Conservation (phyloP, 2,113 vertebrate species). For the Phylloscopus whistleri region DNA sequence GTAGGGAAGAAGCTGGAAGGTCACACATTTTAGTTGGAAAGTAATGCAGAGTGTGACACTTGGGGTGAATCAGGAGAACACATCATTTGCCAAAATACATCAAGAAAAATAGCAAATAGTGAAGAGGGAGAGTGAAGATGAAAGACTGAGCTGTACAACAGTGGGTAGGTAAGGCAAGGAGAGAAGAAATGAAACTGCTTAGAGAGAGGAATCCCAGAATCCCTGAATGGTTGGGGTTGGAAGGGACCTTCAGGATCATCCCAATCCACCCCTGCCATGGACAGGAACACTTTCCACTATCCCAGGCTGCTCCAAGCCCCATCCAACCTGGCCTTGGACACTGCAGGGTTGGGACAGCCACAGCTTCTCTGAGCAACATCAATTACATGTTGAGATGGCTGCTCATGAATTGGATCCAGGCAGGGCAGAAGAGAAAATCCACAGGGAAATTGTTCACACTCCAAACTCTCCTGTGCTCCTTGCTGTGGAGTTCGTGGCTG, state of each 20-base stretch:
- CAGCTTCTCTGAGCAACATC: too few relatives aligned
- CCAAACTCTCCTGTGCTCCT: neutral
- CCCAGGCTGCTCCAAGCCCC: too few relatives aligned
- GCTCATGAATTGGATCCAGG: neutral
- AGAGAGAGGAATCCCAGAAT: neutral
- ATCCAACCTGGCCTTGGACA: too few relatives aligned
- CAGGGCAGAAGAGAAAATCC: neutral
- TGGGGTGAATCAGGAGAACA: neutral
- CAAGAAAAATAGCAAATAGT: neutral
- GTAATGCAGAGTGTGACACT: neutral
- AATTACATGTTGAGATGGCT: neutral
- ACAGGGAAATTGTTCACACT: accelerated
- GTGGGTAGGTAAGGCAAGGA: neutral
- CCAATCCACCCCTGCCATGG: neutral
- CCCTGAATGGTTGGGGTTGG: neutral
- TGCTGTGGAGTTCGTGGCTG: neutral
- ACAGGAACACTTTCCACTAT: neutral
- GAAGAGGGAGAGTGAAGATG: neutral
- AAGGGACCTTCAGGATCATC: neutral
- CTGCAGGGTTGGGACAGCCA: too few relatives aligned
- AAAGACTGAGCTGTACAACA: neutral
- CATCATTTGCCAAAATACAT: neutral
- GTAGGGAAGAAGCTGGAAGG: neutral
- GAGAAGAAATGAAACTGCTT: neutral
- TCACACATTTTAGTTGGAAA: neutral